phyloP scores from a whole-genome alignment of 2,888 invertebrate species.

The Pecten maximus region DNA sequence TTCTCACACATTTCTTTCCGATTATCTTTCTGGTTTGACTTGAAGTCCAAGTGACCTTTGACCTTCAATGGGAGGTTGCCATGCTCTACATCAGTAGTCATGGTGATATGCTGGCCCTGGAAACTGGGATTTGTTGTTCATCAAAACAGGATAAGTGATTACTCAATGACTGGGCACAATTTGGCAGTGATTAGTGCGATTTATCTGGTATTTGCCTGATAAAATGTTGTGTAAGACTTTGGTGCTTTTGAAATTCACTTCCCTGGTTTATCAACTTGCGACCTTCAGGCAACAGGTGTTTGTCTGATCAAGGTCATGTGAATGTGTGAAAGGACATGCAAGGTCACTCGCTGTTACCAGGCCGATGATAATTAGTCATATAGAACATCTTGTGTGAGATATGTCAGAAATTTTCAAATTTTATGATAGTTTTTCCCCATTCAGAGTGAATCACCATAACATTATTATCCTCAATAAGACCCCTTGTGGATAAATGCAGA shows the following conservation, averaged over 20 bases:
- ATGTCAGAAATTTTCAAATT: too few relatives aligned
- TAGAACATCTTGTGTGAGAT: not conserved
- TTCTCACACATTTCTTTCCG: not conserved
- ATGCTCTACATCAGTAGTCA: not conserved
- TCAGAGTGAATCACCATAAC: too few relatives aligned
- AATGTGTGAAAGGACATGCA: constrained; percentile 16
- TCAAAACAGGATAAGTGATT: not conserved
- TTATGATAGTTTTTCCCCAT: too few relatives aligned
- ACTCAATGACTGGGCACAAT: not conserved
- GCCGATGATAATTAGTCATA: not conserved
- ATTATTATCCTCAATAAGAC: too few relatives aligned
- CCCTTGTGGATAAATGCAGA: too few relatives aligned
- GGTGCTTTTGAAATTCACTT: not conserved
- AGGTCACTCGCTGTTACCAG: not conserved
- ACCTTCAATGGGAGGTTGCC: not conserved
- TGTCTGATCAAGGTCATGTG: not conserved
- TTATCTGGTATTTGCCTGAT: not conserved
- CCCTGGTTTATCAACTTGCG: not conserved
- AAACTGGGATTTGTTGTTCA: constrained; percentile 7
- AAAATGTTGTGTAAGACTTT: constrained; percentile 4
- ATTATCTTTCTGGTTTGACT: not conserved
- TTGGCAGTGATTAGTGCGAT: not conserved
- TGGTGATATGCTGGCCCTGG: constrained; percentile 4
- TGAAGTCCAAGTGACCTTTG: not conserved
- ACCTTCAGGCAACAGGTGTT: constrained; percentile 23